Percentiles rank a stretch among this genome's conserved stretches.
These are phyloP conservation scores for Nyctalus aviator DNA, from an alignment of 2,797 vertebrate species.

Conservation along the genomic window DNA sequence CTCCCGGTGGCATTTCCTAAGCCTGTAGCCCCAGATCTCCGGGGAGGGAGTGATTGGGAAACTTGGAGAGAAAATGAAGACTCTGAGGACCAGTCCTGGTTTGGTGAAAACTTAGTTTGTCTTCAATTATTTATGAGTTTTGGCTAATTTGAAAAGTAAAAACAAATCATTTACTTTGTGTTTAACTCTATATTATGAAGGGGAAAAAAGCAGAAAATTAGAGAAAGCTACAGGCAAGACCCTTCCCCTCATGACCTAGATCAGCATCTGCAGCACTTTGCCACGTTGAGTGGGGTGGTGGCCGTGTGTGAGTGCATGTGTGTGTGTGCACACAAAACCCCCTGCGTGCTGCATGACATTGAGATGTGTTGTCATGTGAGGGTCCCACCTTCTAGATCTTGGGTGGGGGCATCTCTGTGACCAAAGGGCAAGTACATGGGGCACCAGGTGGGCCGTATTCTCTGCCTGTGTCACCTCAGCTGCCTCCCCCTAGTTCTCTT, in stretches of 20 bases:
- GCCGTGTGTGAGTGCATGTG: no score
- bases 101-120: not conserved
- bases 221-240: not conserved
- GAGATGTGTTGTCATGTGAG: rapidly evolving
- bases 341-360: not conserved
- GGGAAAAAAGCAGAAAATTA: not conserved
- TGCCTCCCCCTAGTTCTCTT: not conserved
- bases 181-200: not conserved
- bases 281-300: rapidly evolving
- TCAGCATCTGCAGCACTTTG: rapidly evolving
- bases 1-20: rapidly evolving
- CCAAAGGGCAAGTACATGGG: not conserved
- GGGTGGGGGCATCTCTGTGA: not conserved
- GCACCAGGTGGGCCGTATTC: not conserved
- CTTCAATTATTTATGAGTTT: not conserved
- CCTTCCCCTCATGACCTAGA: rapidly evolving
- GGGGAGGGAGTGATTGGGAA: not conserved
- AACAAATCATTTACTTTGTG: not conserved
- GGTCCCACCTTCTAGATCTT: not conserved
- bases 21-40: rapidly evolving
- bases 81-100: not conserved
- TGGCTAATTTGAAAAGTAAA: not conserved
- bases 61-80: not conserved
- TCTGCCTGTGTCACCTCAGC: not conserved
- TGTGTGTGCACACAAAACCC: not conserved